A percentile compares a stretch with the other conserved stretches of the same genome.
phyloP scores from a whole-genome alignment of 2,888 invertebrate genomes.

The Prosapia bicincta region DNA sequence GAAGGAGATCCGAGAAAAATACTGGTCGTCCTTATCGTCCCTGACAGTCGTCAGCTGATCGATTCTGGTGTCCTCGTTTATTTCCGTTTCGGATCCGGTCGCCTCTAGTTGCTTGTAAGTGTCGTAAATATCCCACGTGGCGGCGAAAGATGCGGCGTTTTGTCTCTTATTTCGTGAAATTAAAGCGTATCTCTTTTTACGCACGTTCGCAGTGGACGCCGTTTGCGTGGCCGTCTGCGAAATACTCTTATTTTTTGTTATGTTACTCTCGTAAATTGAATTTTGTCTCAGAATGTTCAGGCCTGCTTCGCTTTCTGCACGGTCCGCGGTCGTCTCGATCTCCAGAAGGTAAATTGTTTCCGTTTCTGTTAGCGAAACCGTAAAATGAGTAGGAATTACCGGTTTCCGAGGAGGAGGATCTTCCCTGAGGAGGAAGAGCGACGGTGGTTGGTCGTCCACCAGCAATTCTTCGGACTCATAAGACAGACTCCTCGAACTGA shows the following conservation, averaged over 20 bases:
- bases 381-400: not conserved
- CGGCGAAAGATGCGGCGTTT: slow-evolving; percentile 54
- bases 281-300: not conserved
- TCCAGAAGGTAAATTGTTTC: slow-evolving; percentile 9
- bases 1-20: not conserved
- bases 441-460: slow-evolving; percentile 17
- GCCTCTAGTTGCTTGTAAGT: slow-evolving; percentile 49
- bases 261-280: not conserved
- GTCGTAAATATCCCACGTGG: slow-evolving; percentile 76
- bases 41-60: not conserved
- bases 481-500: not conserved
- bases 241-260: not conserved
- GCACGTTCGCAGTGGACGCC: not conserved
- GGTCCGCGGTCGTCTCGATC: not conserved
- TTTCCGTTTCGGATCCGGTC: too few species aligned
- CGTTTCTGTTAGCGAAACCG: slow-evolving; percentile 19
- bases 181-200: not conserved
- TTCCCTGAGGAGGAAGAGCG: slow-evolving; percentile 23
- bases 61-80: not conserved
- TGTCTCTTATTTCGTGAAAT: not conserved
- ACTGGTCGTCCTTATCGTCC: not conserved
- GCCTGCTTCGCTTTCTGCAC: not conserved
- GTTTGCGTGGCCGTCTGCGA: slow-evolving; percentile 8
- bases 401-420: slow-evolving; percentile 5
- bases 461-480: not conserved